Base-by-base conservation (phyloP, 2,888 invertebrate species). In the Orgyia antiqua region DNA sequence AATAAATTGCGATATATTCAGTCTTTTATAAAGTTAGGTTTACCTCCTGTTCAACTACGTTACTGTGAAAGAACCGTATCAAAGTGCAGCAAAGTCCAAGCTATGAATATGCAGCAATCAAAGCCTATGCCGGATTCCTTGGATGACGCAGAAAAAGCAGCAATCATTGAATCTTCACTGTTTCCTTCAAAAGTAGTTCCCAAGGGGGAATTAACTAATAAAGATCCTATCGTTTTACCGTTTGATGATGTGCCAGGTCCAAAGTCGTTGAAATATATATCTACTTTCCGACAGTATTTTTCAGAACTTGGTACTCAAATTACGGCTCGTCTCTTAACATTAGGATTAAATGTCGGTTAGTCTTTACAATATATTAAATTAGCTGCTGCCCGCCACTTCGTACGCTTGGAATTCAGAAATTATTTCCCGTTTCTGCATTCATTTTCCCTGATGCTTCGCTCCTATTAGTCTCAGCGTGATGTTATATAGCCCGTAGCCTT, bases 211-310 rank as follows among this genome's bases (percentile, higher is more conserved):
- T 33, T 72, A n/a, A 50, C 60, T 29, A 66, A 59, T 35, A 80
- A 74, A 33, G 78, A 80, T 13, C 54, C 66, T 3, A 51, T 73
- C 7, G 61, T 77, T 31, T 60, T 86, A 25, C 64, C 89, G 0
- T 91, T 91, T 56, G 90, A 91, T 39, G 89, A 90, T 0, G 87
- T 92, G 10, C 92, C 92, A 0, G 91, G 91, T 1, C 92, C 92
- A 0, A 77, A 77, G 32, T 57, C 86, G 12, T 68, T 91, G 12
- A 88, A 88, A 51, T 69, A 88, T 26, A 73, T 90, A 50, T 88
- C 90, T 4, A 88, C 71, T 52, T 66, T 89, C 42, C 89, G 91
- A 66, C 87, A 82, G 50, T 88, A 89, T 63, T 68, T 92, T 45
- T 90, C 91, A 11, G 74, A 88, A 39, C 54, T 91, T 34, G 90